Base-by-base conservation (phyloP, 2,888 invertebrate species). In the Entomobrya multifasciata region DNA sequence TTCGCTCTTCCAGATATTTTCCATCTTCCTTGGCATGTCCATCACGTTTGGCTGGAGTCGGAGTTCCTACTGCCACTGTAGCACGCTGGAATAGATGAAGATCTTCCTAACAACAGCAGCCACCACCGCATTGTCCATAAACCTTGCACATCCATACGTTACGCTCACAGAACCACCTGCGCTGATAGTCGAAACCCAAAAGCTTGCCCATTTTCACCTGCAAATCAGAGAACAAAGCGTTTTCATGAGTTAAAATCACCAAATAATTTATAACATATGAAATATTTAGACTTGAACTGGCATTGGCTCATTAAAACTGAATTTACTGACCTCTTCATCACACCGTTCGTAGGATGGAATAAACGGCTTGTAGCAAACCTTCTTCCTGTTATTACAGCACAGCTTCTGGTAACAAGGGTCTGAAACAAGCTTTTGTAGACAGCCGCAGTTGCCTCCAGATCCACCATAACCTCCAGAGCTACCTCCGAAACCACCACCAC, bases 91-190 rank as follows among this genome's bases (percentile, higher is more conserved):
- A 65, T 36, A 10, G 47, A n/a, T 55, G 65, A 8, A 17, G 20
- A 17, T 65, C 70, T 55, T 65, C 17, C 22, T 78, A 78, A 70
- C 82, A 82, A 70, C 84, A 85, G 0, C 6, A 5, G 10, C 84
- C 84, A 76, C 90, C 90, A 72, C 90, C 90, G 77, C 90, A 90
- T 80, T 90, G 90, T 44, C 91, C 91, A 57, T 91, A 91, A 6
- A 90, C 91, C 88, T 91, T 87, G 70, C 90, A 90, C 88, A 90
- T 88, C 89, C 90, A 91, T 25, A 90, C 90, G 78, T 91, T 91
- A 0, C 91, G 88, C 72, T 91, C 91, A 72, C 91, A 91, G 67
- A 90, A 91, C 91, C 91, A 91, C 20, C 90, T 83, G n/a, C 91
- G 87, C 84, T 91, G 91, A 77, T 91, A 91, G 79, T 91, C 91